A percentile compares a stretch with the other conserved stretches of the same genome.
phyloP scores from a whole-genome alignment of 2,113 vertebrate genomes.

The Axis porcinus region DNA sequence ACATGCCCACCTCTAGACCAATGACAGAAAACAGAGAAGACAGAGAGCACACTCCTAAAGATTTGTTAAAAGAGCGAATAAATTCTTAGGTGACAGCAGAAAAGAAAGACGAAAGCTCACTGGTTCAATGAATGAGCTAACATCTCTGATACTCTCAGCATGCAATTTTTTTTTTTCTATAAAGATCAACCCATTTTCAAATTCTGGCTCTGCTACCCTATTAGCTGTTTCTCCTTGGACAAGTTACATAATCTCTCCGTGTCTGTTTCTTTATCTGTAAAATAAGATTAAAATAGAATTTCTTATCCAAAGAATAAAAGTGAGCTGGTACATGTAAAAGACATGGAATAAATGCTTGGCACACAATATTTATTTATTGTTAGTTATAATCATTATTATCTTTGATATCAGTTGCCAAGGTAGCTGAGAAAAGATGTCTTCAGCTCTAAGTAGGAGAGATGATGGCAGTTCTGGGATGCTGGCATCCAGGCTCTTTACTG shows the following conservation, averaged over 20 bases:
- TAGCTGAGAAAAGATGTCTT: neutral
- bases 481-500: neutral
- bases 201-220: neutral
- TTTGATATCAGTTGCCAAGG: neutral
- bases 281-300: neutral
- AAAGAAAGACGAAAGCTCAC: neutral
- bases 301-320: neutral
- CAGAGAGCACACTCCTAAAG: neutral
- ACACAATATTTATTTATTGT: neutral
- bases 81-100: neutral
- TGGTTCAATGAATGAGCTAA: neutral
- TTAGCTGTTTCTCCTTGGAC: neutral
- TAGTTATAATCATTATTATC: neutral
- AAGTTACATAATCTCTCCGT: neutral
- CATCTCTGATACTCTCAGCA: neutral
- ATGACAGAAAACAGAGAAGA: neutral
- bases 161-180: neutral
- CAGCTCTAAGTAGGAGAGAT: neutral
- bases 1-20: neutral
- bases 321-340: neutral
- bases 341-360: neutral
- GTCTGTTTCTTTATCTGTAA: constrained; percentile 9
- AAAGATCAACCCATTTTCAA: neutral
- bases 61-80: neutral
- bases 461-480: neutral